Percentiles rank a stretch among this genome's conserved stretches.
phyloP scores from a whole-genome alignment of 2,888 invertebrate genomes.

The Nomada hirtipes region DNA sequence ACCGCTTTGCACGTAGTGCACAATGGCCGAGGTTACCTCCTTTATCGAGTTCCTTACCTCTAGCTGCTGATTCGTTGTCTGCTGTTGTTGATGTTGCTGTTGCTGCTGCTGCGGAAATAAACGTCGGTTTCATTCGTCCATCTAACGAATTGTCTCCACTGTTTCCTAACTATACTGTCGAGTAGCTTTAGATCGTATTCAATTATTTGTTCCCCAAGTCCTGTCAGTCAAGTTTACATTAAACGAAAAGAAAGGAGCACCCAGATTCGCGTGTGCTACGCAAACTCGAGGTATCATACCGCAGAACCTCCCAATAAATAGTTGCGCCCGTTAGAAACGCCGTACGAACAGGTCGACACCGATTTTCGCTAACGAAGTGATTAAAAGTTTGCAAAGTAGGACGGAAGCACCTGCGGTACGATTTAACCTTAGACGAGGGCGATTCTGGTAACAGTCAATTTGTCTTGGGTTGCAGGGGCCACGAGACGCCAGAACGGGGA shows the following conservation, averaged over 20 bases:
- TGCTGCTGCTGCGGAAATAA: slow-evolving; percentile 53
- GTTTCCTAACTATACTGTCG: too few species aligned
- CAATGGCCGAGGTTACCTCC: slow-evolving; percentile 96
- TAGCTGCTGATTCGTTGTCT: slow-evolving; percentile 83
- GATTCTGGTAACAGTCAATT: slow-evolving; percentile 54
- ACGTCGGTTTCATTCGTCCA: neutral
- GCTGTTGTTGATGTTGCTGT: slow-evolving; percentile 75
- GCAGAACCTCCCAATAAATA: neutral
- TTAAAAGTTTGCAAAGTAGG: slow-evolving; percentile 27
- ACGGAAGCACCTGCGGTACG: neutral
- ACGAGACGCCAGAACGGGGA: slow-evolving; percentile 42
- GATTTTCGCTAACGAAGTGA: slow-evolving; percentile 3
- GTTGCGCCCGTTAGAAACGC: neutral
- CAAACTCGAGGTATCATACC: neutral
- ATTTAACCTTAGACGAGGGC: slow-evolving; percentile 24
- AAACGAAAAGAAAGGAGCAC: too few species aligned
- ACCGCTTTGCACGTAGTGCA: slow-evolving; percentile 91
- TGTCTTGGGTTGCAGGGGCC: slow-evolving; percentile 47
- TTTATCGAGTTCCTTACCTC: slow-evolving; percentile 90
- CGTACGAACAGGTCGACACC: neutral
- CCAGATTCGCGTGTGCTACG: too few species aligned
- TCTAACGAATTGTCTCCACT: neutral
- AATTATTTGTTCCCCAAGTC: too few species aligned
- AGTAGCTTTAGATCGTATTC: too few species aligned
- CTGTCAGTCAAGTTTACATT: neutral